Evolutionary conservation across 2,888 invertebrate genomes (phyloP), one percentile per base, ranked within the genome.

Genomic region (Enchytraeus crypticus): DNA sequence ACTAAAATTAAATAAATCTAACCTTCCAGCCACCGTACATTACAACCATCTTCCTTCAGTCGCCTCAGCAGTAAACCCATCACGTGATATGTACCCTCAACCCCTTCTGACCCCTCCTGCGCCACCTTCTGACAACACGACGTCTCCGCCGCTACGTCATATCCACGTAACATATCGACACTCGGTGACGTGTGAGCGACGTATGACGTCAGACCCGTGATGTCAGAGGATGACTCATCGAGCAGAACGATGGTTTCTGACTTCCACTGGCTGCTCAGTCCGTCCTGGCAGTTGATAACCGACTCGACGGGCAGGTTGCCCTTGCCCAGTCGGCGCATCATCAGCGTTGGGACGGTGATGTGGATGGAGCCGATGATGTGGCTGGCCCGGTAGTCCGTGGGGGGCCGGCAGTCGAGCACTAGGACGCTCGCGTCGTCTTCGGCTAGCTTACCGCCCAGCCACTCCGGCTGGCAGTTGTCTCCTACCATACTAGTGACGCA

Each of bases 321-420:
- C 63, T 90, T 89, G 53, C 90, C 90, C 71, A 93, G 81, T 62
- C 93, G 85, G 57, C 92, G 83, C 73, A 92, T 81, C 90, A 93
- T 90, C 67, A 93, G 90, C 76, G 89, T 89, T 55, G 93, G 92
- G 77, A 93, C 88, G 64, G 90, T 88, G 74, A 93, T 87, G 79
- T 92, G 91, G 57, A 93, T 90, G 61, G 92, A 90, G 67, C 89
- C 88, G 71, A 90, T 84, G 71, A 93, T 88, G 77, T 92, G 92
- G 71, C 87, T 87, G 43, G 69, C 66, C 72, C 87, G 85, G 80
- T 87, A 93, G 73, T 92, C 92, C 71, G 87, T 86, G 59, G 89
- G 88, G 71, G 88, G 86, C 61, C 93, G 85, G 79, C 92, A 92
- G 80, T 93, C 93, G 75, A 93, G 84, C 71, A 93, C 14, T 3